Evolutionary conservation across 1,140 invertebrate genomes (phyloP).

Genomic region (Vanessa tameamea): DNA sequence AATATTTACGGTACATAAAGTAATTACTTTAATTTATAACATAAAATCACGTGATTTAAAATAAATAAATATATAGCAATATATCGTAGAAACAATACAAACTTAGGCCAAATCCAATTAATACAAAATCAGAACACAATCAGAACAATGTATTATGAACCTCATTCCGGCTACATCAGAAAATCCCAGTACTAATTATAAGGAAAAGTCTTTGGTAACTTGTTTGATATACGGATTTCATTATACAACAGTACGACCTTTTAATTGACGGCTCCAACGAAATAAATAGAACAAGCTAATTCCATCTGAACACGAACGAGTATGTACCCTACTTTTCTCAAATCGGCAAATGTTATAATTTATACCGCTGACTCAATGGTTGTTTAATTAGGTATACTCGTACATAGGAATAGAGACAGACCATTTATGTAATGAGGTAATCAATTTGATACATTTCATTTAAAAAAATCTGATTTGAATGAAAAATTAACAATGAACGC

Average conservation of each 20-base stretch:
- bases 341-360: background rate
- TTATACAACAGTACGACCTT: background rate
- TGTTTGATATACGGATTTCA: background rate
- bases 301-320: background rate
- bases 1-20: no score
- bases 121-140: background rate
- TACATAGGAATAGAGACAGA: constrained; percentile 4
- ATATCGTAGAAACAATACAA: no score
- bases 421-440: background rate
- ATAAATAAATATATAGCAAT: no score
- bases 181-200: background rate
- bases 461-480: no score
- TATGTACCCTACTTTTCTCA: background rate
- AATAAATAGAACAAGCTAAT: constrained; percentile 6
- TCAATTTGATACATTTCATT: constrained; percentile 9
- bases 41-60: no score
- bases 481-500: background rate
- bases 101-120: background rate
- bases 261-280: background rate
- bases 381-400: constrained; percentile 10
- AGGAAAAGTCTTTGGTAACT: background rate
- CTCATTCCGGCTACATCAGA: background rate
- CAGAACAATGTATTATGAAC: background rate
- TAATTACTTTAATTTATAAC: no score
- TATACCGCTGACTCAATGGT: background rate